These are phyloP conservation scores for Drosophila acutilabella DNA, from an alignment of 2,888 invertebrate genomes.

Conservation along the genomic window DNA sequence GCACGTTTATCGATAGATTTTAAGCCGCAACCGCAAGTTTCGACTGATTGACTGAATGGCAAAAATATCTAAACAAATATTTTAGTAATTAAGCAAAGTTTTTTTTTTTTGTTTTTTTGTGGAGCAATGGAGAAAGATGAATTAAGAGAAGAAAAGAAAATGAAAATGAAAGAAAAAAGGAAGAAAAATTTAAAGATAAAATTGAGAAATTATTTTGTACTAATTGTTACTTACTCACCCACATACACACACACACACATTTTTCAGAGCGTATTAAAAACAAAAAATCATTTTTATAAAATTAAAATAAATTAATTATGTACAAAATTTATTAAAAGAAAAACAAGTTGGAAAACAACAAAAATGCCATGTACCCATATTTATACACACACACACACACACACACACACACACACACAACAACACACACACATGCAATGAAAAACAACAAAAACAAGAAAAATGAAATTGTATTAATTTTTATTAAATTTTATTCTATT, in stretches of 20 bases:
- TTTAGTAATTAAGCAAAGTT: conserved; percentile 61
- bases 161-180: conserved; percentile 9
- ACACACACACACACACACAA: conserved; percentile 34
- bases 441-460: conserved; percentile 42
- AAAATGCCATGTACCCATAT: conserved; percentile 71
- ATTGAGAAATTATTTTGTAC: conserved; percentile 75
- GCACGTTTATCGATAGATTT: conserved; percentile 12
- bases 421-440: conserved; percentile 40
- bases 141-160: conserved; percentile 24
- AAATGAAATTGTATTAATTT: conserved; percentile 79
- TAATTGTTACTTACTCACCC: conserved; percentile 75
- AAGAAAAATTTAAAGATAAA: conserved; percentile 32
- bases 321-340: conserved; percentile 63
- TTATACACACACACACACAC: conserved; percentile 54
- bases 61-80: conserved; percentile 63
- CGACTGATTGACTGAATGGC: conserved; percentile 84
- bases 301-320: conserved; percentile 45
- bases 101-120: conserved; percentile 50
- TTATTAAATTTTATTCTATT: conserved; percentile 73
- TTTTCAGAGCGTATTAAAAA: conserved; percentile 35
- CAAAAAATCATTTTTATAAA: conserved; percentile 33
- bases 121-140: conserved; percentile 11
- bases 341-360: conserved; percentile 23
- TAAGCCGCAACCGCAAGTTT: conserved; percentile 61
- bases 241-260: conserved; percentile 38